phyloP scores from a whole-genome alignment of 2,113 vertebrate genomes.

The Caranx melampygus region DNA sequence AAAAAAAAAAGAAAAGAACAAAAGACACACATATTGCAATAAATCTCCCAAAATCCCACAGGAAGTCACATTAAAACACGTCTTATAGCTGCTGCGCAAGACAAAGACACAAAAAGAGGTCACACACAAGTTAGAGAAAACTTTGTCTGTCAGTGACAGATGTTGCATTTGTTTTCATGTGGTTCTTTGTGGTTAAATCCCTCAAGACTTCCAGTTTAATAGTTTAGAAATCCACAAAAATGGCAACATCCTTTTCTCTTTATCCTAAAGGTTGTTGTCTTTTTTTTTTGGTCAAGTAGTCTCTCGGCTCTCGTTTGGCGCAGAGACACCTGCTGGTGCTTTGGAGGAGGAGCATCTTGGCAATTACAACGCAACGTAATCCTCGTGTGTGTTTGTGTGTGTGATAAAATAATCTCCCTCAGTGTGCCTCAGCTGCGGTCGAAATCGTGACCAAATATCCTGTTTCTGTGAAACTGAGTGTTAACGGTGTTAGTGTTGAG shows the following conservation, averaged over 20 bases:
- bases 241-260: not conserved
- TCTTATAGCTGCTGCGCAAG: constrained; percentile 8
- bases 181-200: constrained; percentile 8
- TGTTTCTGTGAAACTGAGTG: constrained; percentile 19
- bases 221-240: constrained; percentile 13
- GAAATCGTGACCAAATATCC: constrained; percentile 11
- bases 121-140: constrained; percentile 3
- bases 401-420: constrained; percentile 20
- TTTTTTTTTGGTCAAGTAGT: not conserved
- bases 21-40: constrained; percentile 42
- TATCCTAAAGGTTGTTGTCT: not conserved
- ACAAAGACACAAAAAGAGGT: constrained; percentile 19
- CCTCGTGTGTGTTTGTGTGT: constrained; percentile 18
- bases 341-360: constrained; percentile 42
- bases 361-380: not conserved
- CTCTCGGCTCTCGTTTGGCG: not conserved
- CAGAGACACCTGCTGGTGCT: constrained; percentile 66
- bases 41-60: constrained; percentile 15
- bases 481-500: constrained; percentile 71
- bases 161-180: constrained; percentile 12
- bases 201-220: constrained; percentile 33
- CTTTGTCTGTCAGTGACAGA: not conserved
- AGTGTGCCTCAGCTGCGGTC: constrained; percentile 5
- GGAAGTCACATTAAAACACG: constrained; percentile 29
- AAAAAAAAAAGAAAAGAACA: constrained; percentile 26